phyloP scores from a whole-genome alignment of 1,140 invertebrate genomes.

The Elysia chlorotica region DNA sequence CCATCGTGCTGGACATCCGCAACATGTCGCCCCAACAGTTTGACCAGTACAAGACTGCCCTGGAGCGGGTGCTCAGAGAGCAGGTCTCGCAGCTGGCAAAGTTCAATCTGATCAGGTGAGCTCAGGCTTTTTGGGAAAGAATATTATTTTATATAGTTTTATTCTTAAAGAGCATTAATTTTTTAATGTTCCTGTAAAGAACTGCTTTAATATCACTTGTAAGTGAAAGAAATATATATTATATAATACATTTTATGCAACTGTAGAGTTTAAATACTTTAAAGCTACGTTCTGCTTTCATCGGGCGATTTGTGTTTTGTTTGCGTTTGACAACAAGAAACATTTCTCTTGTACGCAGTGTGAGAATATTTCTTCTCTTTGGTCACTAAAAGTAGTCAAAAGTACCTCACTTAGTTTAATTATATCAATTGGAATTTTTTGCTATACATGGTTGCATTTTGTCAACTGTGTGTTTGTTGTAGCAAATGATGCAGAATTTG shows the following conservation, averaged over 20 bases:
- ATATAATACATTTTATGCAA: background rate
- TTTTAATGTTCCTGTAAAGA: background rate
- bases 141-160: background rate
- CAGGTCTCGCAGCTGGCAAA: constrained; percentile 56
- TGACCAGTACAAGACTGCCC: constrained; percentile 55
- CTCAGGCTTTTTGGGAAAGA: background rate
- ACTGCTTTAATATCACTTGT: background rate
- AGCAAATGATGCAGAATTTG: too few relatives aligned
- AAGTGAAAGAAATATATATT: background rate
- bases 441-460: too few relatives aligned
- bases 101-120: constrained; percentile 61
- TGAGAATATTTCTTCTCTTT: background rate
- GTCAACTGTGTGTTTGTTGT: too few relatives aligned
- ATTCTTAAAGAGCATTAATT: background rate
- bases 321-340: too few relatives aligned
- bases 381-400: too few relatives aligned
- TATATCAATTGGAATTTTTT: too few relatives aligned
- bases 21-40: constrained; percentile 58
- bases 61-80: constrained; percentile 57
- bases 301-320: background rate
- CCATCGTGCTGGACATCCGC: constrained; percentile 58
- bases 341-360: too few relatives aligned
- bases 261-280: background rate
- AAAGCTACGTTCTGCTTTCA: background rate
- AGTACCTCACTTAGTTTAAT: too few relatives aligned